Conservation (phyloP, 2,888 invertebrate species). For the Marasmarcha lunaedactyla region DNA sequence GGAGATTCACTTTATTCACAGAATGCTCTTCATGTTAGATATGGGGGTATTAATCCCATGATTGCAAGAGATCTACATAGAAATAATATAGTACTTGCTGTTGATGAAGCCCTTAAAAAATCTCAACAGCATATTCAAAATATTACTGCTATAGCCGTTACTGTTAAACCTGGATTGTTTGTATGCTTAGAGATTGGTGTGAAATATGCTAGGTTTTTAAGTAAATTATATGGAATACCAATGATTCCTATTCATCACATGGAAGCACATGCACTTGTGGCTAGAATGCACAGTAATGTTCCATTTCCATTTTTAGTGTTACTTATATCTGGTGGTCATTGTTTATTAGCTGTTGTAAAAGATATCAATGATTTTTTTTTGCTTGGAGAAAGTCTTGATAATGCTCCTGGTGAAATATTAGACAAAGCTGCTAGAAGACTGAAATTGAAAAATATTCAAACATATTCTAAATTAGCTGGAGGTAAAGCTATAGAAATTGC, state of each 20-base stretch:
- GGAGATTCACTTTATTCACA: constrained; percentile 89
- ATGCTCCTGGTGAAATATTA: constrained; percentile 93
- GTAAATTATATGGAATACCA: constrained; percentile 76
- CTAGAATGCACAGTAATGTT: constrained; percentile 78
- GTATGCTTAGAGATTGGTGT: constrained; percentile 84
- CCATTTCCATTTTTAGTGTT: constrained; percentile 91
- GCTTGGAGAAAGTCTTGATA: constrained; percentile 84
- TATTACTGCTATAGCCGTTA: constrained; percentile 90
- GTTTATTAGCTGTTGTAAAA: constrained; percentile 81
- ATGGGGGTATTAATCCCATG: constrained; percentile 92
- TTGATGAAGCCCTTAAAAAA: constrained; percentile 73
- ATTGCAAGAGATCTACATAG: constrained; percentile 86
- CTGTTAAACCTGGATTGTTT: constrained; percentile 89
- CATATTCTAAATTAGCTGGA: constrained; percentile 81
- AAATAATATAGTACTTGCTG: constrained; percentile 80
- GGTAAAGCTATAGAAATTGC: constrained; percentile 89
- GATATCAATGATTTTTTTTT: constrained; percentile 81
- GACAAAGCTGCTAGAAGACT: constrained; percentile 92
- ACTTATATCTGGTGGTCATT: constrained; percentile 94
- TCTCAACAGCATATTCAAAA: constrained; percentile 73
- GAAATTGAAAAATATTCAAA: constrained; percentile 82
- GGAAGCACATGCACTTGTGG: constrained; percentile 97
- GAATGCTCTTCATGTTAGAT: constrained; percentile 75
- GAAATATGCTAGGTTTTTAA: constrained; percentile 83
- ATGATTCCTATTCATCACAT: constrained; percentile 98